Percentiles rank a stretch among this genome's conserved stretches.
These are phyloP conservation scores for Monopterus albus DNA, from an alignment of 2,113 vertebrate species.

Conservation along the genomic window DNA sequence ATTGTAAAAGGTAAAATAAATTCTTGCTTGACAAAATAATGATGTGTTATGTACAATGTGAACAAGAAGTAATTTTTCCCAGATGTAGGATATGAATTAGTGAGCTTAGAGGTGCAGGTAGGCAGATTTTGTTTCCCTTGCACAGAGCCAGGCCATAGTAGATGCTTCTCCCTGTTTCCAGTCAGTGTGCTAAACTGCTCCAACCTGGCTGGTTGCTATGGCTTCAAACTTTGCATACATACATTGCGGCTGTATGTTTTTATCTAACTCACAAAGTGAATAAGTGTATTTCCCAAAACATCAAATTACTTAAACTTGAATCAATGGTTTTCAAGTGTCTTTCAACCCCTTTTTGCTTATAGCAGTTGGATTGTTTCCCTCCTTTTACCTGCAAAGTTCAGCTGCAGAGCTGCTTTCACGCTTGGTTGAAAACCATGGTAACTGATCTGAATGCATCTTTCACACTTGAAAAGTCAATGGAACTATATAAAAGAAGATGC, in stretches of 20 bases:
- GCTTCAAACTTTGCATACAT: too few species aligned
- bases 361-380: neutral
- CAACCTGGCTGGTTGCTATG: neutral
- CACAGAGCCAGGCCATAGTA: too few species aligned
- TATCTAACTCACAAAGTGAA: neutral
- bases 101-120: too few species aligned
- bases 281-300: neutral
- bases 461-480: conserved; percentile 46
- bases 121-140: too few species aligned
- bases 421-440: conserved; percentile 33
- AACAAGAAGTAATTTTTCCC: too few species aligned
- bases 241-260: too few species aligned
- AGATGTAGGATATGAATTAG: too few species aligned
- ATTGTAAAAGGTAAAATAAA: too few species aligned
- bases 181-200: neutral
- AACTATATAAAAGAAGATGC: conserved; percentile 7
- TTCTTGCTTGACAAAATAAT: too few species aligned
- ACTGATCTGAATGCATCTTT: conserved; percentile 37
- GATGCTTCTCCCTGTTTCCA: too few species aligned
- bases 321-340: neutral
- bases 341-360: neutral
- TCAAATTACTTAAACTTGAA: too few species aligned
- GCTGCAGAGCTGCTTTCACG: conserved; percentile 6
- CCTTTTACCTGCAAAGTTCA: conserved; percentile 11
- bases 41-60: too few species aligned